Evolutionary conservation across 2,888 invertebrate species (phyloP).

Genomic region (Macrophya annulata): DNA sequence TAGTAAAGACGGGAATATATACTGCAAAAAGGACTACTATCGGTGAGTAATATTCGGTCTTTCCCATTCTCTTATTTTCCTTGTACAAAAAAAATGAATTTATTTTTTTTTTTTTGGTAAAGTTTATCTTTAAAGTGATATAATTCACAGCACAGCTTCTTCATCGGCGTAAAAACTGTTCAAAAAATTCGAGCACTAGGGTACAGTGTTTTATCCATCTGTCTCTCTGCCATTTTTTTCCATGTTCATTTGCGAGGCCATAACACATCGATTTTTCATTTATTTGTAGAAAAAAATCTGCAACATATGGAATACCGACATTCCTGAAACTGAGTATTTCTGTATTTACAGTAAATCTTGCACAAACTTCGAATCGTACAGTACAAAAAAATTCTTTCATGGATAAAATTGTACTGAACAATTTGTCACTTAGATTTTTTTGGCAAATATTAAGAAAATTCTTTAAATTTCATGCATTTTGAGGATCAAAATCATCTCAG

Average conservation of each 20-base stretch:
- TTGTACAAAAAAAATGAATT: background rate
- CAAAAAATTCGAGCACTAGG: too few species aligned
- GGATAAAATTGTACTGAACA: background rate
- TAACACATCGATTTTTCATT: background rate
- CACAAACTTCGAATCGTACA: background rate
- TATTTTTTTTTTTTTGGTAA: background rate
- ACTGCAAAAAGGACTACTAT: constrained; percentile 98
- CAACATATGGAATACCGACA: background rate
- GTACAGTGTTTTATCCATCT: too few species aligned
- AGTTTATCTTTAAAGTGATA: background rate
- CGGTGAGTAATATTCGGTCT: constrained; percentile 89
- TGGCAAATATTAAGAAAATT: background rate
- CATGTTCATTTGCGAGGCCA: too few species aligned
- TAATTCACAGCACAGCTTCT: background rate
- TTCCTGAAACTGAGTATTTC: background rate
- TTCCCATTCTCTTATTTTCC: constrained; percentile 38
- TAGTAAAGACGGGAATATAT: constrained; percentile 95
- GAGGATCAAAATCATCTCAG: background rate
- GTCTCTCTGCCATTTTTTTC: too few species aligned
- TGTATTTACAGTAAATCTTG: background rate
- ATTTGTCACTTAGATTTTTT: background rate
- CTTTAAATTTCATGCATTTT: background rate
- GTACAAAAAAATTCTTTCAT: background rate
- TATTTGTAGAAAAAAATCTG: background rate
- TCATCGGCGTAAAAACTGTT: too few species aligned